These are phyloP conservation scores for Nemurella pictetii DNA, from an alignment of 2,888 invertebrate genomes.

Conservation along the genomic window DNA sequence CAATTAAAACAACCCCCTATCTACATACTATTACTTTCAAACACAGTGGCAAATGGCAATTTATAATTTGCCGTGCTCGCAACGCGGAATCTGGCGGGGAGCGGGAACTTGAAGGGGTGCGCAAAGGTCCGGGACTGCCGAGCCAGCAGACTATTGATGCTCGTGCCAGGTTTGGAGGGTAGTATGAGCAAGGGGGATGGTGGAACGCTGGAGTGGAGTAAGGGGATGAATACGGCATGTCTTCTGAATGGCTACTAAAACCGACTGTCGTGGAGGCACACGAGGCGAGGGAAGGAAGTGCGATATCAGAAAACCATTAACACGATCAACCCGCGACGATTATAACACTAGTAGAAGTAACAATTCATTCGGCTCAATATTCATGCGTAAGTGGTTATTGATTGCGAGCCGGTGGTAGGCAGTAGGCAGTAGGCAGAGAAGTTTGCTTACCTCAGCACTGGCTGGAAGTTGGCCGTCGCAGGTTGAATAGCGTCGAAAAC, in stretches of 20 bases:
- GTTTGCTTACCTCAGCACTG: constrained; percentile 21
- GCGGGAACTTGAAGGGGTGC: constrained; percentile 23
- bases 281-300: not conserved
- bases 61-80: constrained; percentile 21
- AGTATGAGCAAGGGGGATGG: constrained; percentile 2
- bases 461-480: constrained; percentile 2
- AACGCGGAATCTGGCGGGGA: not conserved
- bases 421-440: not conserved
- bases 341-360: constrained; percentile 13
- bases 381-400: constrained; percentile 29
- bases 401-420: constrained; percentile 10
- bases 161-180: constrained; percentile 24
- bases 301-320: constrained; percentile 24
- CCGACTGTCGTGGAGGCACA: constrained; percentile 22
- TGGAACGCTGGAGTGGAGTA: constrained; percentile 14
- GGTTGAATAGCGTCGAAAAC: constrained; percentile 18
- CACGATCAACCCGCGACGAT: not conserved
- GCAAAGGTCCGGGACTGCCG: constrained; percentile 27
- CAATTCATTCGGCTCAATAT: constrained; percentile 3
- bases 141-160: constrained; percentile 28
- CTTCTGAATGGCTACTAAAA: constrained; percentile 19
- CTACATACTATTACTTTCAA: constrained; percentile 14
- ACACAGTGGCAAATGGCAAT: constrained; percentile 29
- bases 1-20: constrained; percentile 32
- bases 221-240: constrained; percentile 28